Conservation (phyloP, 2,113 vertebrate genomes). For the Larimichthys polyactis region DNA sequence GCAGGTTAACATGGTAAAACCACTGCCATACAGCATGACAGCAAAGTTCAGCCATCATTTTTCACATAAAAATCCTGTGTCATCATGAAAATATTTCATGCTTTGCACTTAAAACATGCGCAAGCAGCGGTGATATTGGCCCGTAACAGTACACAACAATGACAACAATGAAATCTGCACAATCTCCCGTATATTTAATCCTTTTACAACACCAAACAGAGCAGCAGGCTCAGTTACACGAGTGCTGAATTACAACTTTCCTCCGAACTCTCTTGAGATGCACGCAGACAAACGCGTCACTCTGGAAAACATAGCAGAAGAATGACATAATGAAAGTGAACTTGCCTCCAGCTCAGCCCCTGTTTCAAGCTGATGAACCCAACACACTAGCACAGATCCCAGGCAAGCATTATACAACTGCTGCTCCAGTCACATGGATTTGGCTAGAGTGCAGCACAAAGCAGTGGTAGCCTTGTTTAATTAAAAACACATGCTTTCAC, state of each 20-base stretch:
- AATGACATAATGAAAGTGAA: slow-evolving; percentile 39
- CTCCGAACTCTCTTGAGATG: not conserved
- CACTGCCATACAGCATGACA: not conserved
- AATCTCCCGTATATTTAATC: not conserved
- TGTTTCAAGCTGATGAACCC: slow-evolving; percentile 34
- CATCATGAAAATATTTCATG: not conserved
- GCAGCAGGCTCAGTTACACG: not conserved
- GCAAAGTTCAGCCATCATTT: not conserved
- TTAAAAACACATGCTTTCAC: slow-evolving; percentile 63
- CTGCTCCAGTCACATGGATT: slow-evolving; percentile 74
- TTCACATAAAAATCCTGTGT: not conserved
- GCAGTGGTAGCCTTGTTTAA: slow-evolving; percentile 60
- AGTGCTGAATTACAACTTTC: not conserved
- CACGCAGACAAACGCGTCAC: not conserved
- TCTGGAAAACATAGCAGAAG: not conserved
- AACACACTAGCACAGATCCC: slow-evolving; percentile 73
- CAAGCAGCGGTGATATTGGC: not conserved
- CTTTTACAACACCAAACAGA: not conserved
- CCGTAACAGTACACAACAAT: not conserved
- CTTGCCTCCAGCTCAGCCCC: slow-evolving; percentile 22
- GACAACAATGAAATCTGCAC: not conserved
- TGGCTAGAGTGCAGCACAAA: slow-evolving; percentile 38
- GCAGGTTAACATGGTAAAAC: not conserved
- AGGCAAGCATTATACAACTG: slow-evolving; percentile 74
- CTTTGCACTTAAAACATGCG: not conserved